Evolutionary conservation across 2,113 vertebrate genomes (phyloP).

Genomic region (Craseonycteris thonglongyai): DNA sequence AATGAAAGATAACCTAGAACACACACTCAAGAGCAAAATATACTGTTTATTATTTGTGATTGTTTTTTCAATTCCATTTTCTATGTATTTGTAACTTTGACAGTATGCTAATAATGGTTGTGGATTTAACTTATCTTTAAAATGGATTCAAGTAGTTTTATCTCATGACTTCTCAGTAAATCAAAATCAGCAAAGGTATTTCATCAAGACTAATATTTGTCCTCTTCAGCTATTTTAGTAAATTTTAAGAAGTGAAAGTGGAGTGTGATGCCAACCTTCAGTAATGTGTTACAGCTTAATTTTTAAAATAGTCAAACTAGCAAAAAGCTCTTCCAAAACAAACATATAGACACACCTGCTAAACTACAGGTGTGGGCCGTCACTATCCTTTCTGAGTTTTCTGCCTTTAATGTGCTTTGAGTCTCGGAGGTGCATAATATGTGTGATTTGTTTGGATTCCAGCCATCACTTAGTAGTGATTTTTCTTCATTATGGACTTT

Average conservation of each 20-base stretch:
- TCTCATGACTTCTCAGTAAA: background rate
- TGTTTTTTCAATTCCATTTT: background rate
- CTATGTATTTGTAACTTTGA: background rate
- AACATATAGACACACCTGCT: background rate
- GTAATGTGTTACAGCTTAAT: background rate
- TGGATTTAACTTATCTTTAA: background rate
- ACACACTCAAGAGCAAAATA: background rate
- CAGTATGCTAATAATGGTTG: background rate
- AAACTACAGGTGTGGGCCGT: background rate
- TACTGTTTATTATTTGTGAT: background rate
- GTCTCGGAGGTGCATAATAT: background rate
- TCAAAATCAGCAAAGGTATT: background rate
- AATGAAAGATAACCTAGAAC: background rate
- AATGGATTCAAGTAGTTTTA: background rate
- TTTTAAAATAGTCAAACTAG: constrained; percentile 3
- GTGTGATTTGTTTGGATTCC: constrained; percentile 36
- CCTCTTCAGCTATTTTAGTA: background rate
- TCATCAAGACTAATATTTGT: background rate
- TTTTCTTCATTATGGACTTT: constrained; percentile 46
- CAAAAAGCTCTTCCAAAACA: background rate
- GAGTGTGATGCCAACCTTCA: background rate
- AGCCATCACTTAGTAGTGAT: background rate
- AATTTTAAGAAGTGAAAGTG: background rate
- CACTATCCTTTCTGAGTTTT: background rate
- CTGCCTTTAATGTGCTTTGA: background rate